Evolutionary conservation across 2,888 invertebrate genomes (phyloP), one percentile per base, ranked within the genome.

Genomic region (Idaea straminata): DNA sequence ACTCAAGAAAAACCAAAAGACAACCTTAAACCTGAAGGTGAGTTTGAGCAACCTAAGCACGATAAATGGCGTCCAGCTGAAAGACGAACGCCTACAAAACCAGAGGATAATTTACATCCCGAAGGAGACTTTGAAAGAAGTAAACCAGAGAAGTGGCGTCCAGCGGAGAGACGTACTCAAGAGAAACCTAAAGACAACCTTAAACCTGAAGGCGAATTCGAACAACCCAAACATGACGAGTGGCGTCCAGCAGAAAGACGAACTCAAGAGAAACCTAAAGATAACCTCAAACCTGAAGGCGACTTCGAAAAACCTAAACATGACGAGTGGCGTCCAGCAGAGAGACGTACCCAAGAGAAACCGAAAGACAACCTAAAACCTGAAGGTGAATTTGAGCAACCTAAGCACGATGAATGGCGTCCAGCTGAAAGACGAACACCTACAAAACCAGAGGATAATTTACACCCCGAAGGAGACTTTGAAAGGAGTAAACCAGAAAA

Each of bases 1-100:
- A 76, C 75, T 10, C 89, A 83, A 60, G 90, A 82, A 16, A 92
- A 84, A 71, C 93, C 91, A 5, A 62, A 73, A 68, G 75, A 78
- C 64, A 95, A 95, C 79, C 82, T 95, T 0, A 87, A 83, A 64
- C 92, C 94, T 0, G 95, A 95, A 79, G 95, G 95, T 4, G 94
- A 94, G 4, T 94, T 95, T 69, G 91, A 93, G 64, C 81, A 83
- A 69, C 85, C 86, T 0, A 82, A 84, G 66, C 82, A 84, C 35
- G 83, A 86, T 3, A 80, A 86, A 68, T 87, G 89, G 79, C 81
- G 81, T 67, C 89, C 89, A 35, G 89, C 86, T 13, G 93, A 92
- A 72, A 80, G 93, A 57, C 91, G 89, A 1, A 77, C 77, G 15
- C 90, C 81, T 64, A 88, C 80, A 6, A 86, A 83, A 72, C 93